Conservation (phyloP, 2,113 vertebrate genomes). For the Hylia prasina region DNA sequence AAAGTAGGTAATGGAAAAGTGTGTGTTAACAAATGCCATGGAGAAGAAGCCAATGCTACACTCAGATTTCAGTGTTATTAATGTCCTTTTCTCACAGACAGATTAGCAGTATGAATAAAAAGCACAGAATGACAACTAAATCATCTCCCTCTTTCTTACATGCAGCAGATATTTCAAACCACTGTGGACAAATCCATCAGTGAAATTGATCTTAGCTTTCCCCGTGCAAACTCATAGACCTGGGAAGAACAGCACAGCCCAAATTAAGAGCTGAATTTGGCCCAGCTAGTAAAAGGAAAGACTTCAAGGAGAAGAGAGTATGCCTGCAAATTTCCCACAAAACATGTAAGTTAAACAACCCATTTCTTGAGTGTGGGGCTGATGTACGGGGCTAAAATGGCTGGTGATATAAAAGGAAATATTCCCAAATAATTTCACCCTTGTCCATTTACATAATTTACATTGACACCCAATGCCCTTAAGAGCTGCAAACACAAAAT, state of each 20-base stretch:
- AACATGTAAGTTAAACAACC: not conserved
- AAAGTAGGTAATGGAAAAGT: not conserved
- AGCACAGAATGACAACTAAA: not conserved
- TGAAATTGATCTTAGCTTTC: not conserved
- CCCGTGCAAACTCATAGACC: not conserved
- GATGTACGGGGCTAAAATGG: not conserved
- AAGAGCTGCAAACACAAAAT: not conserved
- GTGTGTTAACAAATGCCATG: not conserved
- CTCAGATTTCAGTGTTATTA: not conserved
- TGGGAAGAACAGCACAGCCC: not conserved
- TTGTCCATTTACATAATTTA: not conserved
- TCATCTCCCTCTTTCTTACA: not conserved
- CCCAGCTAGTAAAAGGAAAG: not conserved
- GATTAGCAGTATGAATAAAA: not conserved
- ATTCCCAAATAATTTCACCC: not conserved
- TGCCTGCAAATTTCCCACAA: not conserved
- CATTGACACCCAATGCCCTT: not conserved
- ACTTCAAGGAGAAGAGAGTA: not conserved
- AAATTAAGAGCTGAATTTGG: not conserved
- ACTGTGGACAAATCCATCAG: not conserved
- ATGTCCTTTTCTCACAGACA: not conserved
- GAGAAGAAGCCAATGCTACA: not conserved
- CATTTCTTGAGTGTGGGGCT: not conserved
- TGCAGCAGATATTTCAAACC: not conserved
- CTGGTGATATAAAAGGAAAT: not conserved